phyloP scores from a whole-genome alignment of 2,888 invertebrate species.

The Hedychridium roseum region DNA sequence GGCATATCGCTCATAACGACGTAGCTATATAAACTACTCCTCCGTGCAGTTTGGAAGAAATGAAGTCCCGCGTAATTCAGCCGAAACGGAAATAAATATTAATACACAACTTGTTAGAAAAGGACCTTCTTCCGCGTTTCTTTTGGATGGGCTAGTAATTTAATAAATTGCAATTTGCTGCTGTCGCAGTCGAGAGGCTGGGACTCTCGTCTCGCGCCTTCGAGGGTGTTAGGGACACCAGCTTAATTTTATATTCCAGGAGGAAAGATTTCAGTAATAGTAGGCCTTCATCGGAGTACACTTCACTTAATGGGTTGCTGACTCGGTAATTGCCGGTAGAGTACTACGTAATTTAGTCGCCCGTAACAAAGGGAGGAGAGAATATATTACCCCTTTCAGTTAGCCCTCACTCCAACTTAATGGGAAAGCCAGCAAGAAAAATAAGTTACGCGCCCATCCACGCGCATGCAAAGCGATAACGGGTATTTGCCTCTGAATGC shows the following conservation, averaged over 20 bases:
- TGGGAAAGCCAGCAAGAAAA: constrained; percentile 20
- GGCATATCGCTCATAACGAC: too few species aligned
- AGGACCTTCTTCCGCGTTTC: too few species aligned
- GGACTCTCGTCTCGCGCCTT: neutral
- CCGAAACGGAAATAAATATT: too few species aligned
- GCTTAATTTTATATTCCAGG: constrained; percentile 37
- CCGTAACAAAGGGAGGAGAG: constrained; percentile 27
- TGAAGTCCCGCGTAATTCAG: too few species aligned
- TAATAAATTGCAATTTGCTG: constrained; percentile 19
- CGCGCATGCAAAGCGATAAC: neutral
- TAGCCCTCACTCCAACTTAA: constrained; percentile 12
- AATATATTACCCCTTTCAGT: constrained; percentile 24
- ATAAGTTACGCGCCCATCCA: constrained; percentile 14
- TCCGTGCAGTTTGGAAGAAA: too few species aligned
- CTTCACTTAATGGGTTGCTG: constrained; percentile 41
- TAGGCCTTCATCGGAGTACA: constrained; percentile 28
- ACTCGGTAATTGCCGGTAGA: constrained; percentile 40
- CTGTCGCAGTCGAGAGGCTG: neutral
- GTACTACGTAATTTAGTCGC: constrained; percentile 40
- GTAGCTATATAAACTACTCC: too few species aligned
- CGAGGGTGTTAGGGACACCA: constrained; percentile 9
- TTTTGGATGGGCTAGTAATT: constrained; percentile 12
- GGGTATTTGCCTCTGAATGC: constrained; percentile 4
- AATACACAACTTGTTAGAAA: too few species aligned
- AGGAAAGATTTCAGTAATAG: constrained; percentile 29